A percentile compares a stretch with the other conserved stretches of the same genome.
Conservation (phyloP, 1,140 invertebrate genomes). For the Euborellia annulipes region DNA sequence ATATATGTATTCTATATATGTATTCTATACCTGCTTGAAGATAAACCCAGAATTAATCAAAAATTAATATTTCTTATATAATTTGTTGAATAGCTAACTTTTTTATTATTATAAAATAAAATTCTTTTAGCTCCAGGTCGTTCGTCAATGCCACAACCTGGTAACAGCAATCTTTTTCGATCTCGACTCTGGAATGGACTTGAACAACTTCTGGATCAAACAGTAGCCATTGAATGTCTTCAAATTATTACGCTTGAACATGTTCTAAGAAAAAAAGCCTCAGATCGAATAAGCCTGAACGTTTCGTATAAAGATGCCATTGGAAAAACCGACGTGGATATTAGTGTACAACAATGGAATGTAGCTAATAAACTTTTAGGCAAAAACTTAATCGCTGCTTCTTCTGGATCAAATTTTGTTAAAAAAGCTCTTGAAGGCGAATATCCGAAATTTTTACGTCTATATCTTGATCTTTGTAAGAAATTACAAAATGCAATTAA, state of each 20-base stretch:
- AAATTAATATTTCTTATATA: too few species aligned
- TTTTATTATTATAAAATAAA: too few species aligned
- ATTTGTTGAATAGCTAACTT: too few species aligned
- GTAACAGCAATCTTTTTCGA: conserved; percentile 51
- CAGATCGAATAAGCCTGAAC: too few species aligned
- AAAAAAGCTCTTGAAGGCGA: conserved; percentile 77
- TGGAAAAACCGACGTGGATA: too few species aligned
- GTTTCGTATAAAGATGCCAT: too few species aligned
- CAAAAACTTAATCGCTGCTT: conserved; percentile 9
- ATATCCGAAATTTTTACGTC: conserved; percentile 66
- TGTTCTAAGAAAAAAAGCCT: conserved; percentile 6
- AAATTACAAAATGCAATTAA: conserved; percentile 28
- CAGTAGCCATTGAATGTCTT: conserved; percentile 47
- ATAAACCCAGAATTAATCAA: too few species aligned
- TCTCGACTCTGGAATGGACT: conserved; percentile 61
- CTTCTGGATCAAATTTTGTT: conserved; percentile 42
- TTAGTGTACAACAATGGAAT: too few species aligned
- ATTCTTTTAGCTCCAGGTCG: conserved; percentile 40
- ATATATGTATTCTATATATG: too few species aligned
- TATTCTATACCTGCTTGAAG: too few species aligned
- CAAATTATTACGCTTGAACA: conserved; percentile 39
- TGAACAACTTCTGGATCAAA: conserved; percentile 57
- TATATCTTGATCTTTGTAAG: conserved; percentile 47
- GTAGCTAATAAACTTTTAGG: conserved; percentile 22
- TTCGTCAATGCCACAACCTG: conserved; percentile 42